Percentiles rank a stretch among this genome's conserved stretches.
Conservation (phyloP, 2,888 invertebrate genomes). For the Mellilla xanthometata region DNA sequence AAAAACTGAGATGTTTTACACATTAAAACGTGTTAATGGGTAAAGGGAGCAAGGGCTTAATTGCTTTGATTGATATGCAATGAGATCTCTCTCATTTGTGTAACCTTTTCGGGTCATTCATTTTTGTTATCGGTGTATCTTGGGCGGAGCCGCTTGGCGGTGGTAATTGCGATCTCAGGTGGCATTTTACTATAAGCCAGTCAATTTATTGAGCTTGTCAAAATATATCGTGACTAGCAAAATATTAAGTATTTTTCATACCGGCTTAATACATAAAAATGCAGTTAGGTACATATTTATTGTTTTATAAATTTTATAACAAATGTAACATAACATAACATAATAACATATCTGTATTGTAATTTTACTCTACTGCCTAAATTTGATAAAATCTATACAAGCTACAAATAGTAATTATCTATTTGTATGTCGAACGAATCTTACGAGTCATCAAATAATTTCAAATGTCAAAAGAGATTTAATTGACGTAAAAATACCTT, state of each 20-base stretch:
- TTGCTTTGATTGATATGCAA: slow-evolving; percentile 66
- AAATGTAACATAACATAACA: no score
- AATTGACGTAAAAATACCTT: slow-evolving; percentile 7
- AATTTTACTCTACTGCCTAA: no score
- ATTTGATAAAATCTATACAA: no score
- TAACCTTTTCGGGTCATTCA: slow-evolving; percentile 20
- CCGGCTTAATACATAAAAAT: no score
- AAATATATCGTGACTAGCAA: no score
- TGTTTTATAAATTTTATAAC: no score
- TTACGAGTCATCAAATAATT: neutral
- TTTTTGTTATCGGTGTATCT: slow-evolving; percentile 16
- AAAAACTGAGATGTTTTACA: slow-evolving; percentile 60
- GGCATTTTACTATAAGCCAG: slow-evolving; percentile 7
- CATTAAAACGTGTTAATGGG: slow-evolving; percentile 66
- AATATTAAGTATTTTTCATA: no score
- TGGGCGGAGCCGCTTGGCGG: slow-evolving; percentile 3
- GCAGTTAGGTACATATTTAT: no score
- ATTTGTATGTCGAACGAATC: neutral
- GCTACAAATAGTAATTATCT: no score
- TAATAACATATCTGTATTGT: no score
- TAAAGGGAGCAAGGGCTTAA: slow-evolving; percentile 62
- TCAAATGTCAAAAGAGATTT: neutral
- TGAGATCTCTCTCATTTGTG: slow-evolving; percentile 39
- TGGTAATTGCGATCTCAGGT: slow-evolving; percentile 8
- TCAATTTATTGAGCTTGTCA: no score